Evolutionary conservation across 2,888 invertebrate species (phyloP).

Genomic region (Amblyjoppa fuscipennis): DNA sequence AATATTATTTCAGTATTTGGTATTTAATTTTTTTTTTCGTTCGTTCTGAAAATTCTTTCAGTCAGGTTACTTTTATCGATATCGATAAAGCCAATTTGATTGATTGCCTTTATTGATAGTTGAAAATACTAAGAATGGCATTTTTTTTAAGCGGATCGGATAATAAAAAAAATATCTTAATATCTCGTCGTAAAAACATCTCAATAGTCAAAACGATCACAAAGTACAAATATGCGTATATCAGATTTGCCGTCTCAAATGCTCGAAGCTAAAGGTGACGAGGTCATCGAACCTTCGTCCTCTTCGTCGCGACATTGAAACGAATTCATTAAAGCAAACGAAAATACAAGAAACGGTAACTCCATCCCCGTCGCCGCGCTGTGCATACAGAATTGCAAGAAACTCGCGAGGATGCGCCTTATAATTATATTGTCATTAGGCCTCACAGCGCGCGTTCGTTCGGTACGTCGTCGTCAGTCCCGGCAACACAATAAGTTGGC

Average conservation of each 20-base stretch:
- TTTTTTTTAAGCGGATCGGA: too few species aligned
- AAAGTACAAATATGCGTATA: background rate
- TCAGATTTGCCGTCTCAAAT: background rate
- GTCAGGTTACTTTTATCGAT: too few species aligned
- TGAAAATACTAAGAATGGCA: too few species aligned
- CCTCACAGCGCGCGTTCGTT: constrained; percentile 70
- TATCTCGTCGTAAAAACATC: too few species aligned
- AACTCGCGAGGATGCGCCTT: constrained; percentile 70
- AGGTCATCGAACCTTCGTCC: constrained; percentile 67
- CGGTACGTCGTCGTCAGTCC: constrained; percentile 38
- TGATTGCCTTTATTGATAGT: too few species aligned
- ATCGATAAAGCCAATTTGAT: too few species aligned
- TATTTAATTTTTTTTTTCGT: background rate
- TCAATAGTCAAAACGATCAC: background rate
- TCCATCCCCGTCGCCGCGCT: constrained; percentile 24
- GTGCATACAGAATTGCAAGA: constrained; percentile 66
- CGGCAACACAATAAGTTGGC: constrained; percentile 38
- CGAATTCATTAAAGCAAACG: constrained; percentile 75
- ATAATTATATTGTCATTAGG: constrained; percentile 81
- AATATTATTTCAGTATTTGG: background rate
- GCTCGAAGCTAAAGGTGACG: background rate
- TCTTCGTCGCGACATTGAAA: constrained; percentile 69
- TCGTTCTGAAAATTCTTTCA: background rate
- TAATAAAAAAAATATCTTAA: too few species aligned
- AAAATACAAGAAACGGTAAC: constrained; percentile 57